Evolutionary conservation across 2,113 vertebrate genomes (phyloP).

Genomic region (Trichomycterus rosablanca): DNA sequence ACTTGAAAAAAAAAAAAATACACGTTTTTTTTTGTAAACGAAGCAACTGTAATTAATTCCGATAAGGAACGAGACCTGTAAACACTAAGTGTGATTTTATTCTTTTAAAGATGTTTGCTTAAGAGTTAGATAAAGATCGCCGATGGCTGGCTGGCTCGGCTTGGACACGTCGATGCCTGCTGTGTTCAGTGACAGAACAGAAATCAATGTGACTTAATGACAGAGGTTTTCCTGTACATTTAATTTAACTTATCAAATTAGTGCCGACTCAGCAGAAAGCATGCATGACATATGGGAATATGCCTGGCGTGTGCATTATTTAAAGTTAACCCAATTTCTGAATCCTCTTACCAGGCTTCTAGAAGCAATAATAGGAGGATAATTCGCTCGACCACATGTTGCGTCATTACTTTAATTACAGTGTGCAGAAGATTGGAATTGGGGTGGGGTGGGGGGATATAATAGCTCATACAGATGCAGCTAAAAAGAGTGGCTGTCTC

Average conservation of each 20-base stretch:
- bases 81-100: conserved; percentile 11
- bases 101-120: conserved; percentile 26
- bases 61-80: conserved; percentile 20
- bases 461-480: not conserved
- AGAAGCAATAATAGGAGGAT: conserved; percentile 26
- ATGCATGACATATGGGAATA: conserved; percentile 17
- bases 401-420: conserved; percentile 33
- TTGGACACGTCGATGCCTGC: conserved; percentile 20
- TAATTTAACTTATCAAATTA: conserved; percentile 49
- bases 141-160: not conserved
- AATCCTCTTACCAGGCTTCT: conserved; percentile 34
- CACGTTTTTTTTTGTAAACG: conserved; percentile 21
- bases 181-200: conserved; percentile 46
- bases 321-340: conserved; percentile 34
- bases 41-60: conserved; percentile 38
- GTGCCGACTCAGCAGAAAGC: conserved; percentile 41
- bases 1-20: conserved; percentile 25
- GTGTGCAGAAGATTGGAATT: conserved; percentile 17
- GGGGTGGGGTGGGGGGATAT: conserved; percentile 13
- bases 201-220: conserved; percentile 59
- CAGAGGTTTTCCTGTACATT: conserved; percentile 48
- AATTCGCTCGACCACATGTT: conserved; percentile 22
- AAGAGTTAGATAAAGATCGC: not conserved
- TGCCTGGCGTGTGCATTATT: conserved; percentile 11
- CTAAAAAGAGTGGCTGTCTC: not conserved